Conservation (phyloP, 30 jellyfish, hydroid and myxozoan genomes). For the Cassiopea andromeda region DNA sequence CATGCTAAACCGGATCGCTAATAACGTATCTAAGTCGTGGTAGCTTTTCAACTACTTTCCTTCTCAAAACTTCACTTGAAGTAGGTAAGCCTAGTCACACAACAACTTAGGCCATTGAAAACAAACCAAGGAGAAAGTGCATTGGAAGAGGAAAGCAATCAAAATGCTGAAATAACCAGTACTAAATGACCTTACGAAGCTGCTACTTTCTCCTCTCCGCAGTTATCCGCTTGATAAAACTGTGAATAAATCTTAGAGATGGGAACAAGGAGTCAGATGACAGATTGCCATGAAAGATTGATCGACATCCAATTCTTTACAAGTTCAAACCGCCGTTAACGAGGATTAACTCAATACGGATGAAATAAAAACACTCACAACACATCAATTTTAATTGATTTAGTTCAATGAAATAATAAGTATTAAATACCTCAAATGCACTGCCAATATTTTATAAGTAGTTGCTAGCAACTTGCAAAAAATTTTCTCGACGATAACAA, state of each 20-base stretch:
- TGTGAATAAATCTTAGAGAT: conserved; percentile 49
- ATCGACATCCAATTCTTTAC: conserved; percentile 67
- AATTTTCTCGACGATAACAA: neutral
- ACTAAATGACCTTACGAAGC: neutral
- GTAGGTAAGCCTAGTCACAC: neutral
- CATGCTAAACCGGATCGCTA: neutral
- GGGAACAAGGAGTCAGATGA: conserved; percentile 47
- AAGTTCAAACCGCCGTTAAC: conserved; percentile 76
- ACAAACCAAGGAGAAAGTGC: neutral
- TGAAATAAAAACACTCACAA: conserved; percentile 33
- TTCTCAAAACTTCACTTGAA: conserved; percentile 1
- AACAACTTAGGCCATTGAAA: conserved; percentile 5
- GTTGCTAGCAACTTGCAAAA: neutral
- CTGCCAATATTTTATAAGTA: neutral
- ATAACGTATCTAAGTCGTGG: neutral
- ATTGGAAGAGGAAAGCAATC: neutral
- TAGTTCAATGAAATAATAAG: neutral
- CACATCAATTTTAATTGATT: conserved; percentile 2
- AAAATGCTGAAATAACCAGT: neutral
- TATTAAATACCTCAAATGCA: conserved; percentile 5
- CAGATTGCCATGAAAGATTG: conserved; percentile 69
- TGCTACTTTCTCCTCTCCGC: conserved; percentile 12
- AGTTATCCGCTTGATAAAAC: conserved; percentile 49
- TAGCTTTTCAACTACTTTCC: neutral
- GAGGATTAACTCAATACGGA: conserved; percentile 57